Evolutionary conservation across 2,113 vertebrate species (phyloP).

Genomic region (Oreotrochilus melanogaster): DNA sequence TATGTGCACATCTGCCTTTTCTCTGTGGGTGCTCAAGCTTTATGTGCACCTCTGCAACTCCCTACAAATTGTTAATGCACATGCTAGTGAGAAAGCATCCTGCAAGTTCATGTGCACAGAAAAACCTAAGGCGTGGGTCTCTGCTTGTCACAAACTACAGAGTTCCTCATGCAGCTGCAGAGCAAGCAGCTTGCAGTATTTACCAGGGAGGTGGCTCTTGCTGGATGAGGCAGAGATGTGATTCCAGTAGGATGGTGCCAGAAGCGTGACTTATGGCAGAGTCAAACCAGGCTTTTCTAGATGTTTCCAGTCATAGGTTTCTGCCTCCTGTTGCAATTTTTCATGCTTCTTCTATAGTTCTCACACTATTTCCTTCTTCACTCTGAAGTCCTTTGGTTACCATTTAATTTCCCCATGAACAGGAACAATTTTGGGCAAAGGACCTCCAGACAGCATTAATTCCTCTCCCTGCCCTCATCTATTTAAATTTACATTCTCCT

Average conservation of each 20-base stretch:
- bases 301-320: not conserved
- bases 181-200: not conserved
- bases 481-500: not conserved
- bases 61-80: no score
- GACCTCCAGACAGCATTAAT: not conserved
- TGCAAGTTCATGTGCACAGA: rapidly evolving
- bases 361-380: not conserved
- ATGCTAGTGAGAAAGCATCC: not conserved
- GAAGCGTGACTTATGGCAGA: not conserved
- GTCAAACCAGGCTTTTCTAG: not conserved
- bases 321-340: not conserved
- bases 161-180: rapidly evolving
- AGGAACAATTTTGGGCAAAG: not conserved
- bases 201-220: rapidly evolving
- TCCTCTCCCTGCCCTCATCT: not conserved
- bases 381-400: not conserved
- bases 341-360: not conserved
- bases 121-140: not conserved
- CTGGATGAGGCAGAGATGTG: not conserved
- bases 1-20: not conserved
- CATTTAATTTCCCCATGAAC: not conserved
- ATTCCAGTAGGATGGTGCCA: not conserved
- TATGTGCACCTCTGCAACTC: not conserved
- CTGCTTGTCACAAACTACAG: rapidly evolving
- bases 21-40: not conserved